Evolutionary conservation across 2,797 vertebrate species (phyloP), one percentile per base, ranked within the genome.

Genomic region (Paguma larvata): DNA sequence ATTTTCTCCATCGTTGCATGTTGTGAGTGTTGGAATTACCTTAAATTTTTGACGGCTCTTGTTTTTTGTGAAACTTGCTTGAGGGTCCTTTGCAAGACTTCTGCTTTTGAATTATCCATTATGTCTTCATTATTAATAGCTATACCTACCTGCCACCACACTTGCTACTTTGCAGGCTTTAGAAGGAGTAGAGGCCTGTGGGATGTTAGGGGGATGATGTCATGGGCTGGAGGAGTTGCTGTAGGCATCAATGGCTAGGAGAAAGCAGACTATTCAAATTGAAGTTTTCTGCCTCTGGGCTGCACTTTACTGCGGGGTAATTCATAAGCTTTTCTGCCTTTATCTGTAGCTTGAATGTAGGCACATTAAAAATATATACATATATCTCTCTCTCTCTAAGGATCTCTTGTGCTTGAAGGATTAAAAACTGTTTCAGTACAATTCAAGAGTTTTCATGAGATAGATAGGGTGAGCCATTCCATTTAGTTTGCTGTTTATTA

Each of bases 351-450:
- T 85, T 90, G 46, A 78, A 51, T 44, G 44, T 48, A 79, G 23
- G 70, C 7, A 38, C 21, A 27, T 84, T 59, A 6, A 78, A 82
- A 73, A 63, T 63, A 87, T 7, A 86, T 27, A 46, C 38, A 38
- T 27, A 46, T 3, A 38, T 38, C 38, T 38, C 38, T 38, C 38
- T 38, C 38, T 79, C 62, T 79, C 75, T 9, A 12, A 91, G 86
- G 32, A 93, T 10, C 4, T 73, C 38, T 72, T 84, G 38, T 44
- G 25, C 32, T 75, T 72, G 79, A 88, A 73, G 63, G 70, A 90
- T 72, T 95, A 32, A 67, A 89, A 88, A 82, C 63, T 83, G 46
- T 63, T 93, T 85, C 89, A 91, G 72, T 87, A 77, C 8, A 89
- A 70, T 91, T 59, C 38, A 2, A 73, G 23, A 1, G 10, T 93